Evolutionary conservation across 2,888 invertebrate species (phyloP).

Genomic region (Trissolcus japonicus): DNA sequence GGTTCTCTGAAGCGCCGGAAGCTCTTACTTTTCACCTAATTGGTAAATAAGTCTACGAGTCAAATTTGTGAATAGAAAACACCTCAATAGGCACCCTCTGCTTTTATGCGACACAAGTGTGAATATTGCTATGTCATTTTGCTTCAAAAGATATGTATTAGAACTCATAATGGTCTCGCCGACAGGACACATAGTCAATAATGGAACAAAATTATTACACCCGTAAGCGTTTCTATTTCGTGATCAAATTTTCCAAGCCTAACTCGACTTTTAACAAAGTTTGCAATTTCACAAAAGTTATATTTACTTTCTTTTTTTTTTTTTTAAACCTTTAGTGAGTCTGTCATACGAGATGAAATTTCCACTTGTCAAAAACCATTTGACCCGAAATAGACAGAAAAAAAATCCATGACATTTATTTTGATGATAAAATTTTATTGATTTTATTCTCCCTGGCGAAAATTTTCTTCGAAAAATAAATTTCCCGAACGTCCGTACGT

Average conservation of each 20-base stretch:
- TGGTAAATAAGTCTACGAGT: conserved; percentile 42
- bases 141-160: conserved; percentile 13
- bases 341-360: too few relatives aligned
- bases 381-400: too few relatives aligned
- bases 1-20: conserved; percentile 40
- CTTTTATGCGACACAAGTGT: conserved; percentile 13
- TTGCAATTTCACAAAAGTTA: conserved; percentile 8
- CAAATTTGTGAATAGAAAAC: conserved; percentile 30
- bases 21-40: conserved; percentile 43
- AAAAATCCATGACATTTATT: too few relatives aligned
- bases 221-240: conserved; percentile 11
- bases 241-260: background rate
- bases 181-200: conserved; percentile 19
- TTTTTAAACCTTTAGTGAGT: too few relatives aligned
- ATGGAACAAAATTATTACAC: conserved; percentile 19
- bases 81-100: conserved; percentile 4
- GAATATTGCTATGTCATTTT: conserved; percentile 39
- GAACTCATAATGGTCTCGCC: conserved; percentile 20
- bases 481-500: too few relatives aligned
- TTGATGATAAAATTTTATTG: too few relatives aligned
- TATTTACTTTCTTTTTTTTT: background rate
- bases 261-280: background rate
- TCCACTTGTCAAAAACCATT: too few relatives aligned
- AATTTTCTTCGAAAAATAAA: too few relatives aligned
- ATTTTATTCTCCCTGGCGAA: too few relatives aligned